Evolutionary conservation across 2,888 invertebrate species (phyloP).

Genomic region (Stictocephala bisonia): DNA sequence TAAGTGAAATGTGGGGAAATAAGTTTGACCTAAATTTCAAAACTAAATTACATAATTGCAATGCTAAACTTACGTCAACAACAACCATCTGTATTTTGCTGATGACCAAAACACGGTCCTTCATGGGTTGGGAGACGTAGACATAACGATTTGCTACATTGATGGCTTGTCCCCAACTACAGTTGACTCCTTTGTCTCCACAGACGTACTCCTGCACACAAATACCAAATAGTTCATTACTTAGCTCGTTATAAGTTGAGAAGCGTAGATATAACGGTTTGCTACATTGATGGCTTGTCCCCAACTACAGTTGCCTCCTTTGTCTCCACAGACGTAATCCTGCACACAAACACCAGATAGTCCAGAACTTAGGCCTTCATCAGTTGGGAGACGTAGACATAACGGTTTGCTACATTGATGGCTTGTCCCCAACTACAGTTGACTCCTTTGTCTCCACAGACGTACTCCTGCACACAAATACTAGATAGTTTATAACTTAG

Average conservation of each 20-base stretch:
- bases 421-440: no score
- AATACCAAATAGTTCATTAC: no score
- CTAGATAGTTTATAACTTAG: no score
- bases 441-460: no score
- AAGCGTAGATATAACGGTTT: conserved; percentile 75
- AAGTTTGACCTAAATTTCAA: no score
- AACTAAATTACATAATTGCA: no score
- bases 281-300: conserved; percentile 78
- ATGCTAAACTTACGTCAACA: conserved; percentile 74
- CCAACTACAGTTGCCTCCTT: conserved; percentile 76
- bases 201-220: conserved; percentile 77
- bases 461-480: no score
- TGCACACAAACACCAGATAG: no score
- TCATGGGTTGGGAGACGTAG: conserved; percentile 75
- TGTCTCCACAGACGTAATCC: conserved; percentile 79
- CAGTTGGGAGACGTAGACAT: no score
- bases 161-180: conserved; percentile 80
- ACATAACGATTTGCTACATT: conserved; percentile 78
- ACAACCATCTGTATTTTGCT: conserved; percentile 79
- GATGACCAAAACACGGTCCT: conserved; percentile 77
- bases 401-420: no score
- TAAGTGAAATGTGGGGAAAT: no score
- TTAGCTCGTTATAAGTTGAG: conserved; percentile 77
- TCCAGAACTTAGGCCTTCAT: no score
- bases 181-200: conserved; percentile 74